Percentiles rank a stretch among this genome's conserved stretches.
Evolutionary conservation across 2,797 vertebrate species (phyloP).

Genomic region (Alcedo quadribrachys): DNA sequence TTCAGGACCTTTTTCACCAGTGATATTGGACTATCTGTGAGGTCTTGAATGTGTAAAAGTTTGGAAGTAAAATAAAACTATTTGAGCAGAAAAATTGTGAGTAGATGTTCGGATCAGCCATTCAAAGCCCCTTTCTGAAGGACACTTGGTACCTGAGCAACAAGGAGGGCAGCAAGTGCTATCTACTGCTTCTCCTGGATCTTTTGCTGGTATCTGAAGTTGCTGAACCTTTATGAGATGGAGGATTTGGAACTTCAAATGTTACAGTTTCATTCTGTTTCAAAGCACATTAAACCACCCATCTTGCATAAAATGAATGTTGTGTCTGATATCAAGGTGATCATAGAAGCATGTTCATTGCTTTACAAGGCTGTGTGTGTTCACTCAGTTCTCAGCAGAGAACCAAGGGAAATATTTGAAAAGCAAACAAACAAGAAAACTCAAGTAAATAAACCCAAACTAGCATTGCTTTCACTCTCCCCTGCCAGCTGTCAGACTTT

Average conservation of each 20-base stretch:
- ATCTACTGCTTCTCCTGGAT: not conserved
- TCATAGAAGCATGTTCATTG: not conserved
- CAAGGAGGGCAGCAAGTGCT: not conserved
- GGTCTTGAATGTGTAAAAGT: not conserved
- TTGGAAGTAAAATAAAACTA: not conserved
- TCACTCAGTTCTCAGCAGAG: not conserved
- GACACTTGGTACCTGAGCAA: not conserved
- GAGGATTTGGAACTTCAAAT: not conserved
- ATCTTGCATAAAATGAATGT: not conserved
- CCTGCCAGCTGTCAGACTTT: not conserved
- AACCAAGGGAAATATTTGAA: not conserved
- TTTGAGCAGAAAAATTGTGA: not conserved
- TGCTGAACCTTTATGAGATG: not conserved
- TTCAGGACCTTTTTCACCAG: not conserved
- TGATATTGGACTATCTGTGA: not conserved
- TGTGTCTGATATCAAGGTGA: not conserved
- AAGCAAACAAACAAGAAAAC: not conserved
- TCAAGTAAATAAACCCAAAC: not conserved
- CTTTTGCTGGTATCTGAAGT: not conserved
- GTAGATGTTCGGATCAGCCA: not conserved
- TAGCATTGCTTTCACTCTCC: not conserved
- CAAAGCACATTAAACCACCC: not conserved
- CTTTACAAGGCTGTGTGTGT: not conserved
- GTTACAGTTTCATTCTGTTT: not conserved
- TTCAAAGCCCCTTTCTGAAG: not conserved